Conservation (phyloP, 2,888 invertebrate genomes). For the Drosophila limbata region DNA sequence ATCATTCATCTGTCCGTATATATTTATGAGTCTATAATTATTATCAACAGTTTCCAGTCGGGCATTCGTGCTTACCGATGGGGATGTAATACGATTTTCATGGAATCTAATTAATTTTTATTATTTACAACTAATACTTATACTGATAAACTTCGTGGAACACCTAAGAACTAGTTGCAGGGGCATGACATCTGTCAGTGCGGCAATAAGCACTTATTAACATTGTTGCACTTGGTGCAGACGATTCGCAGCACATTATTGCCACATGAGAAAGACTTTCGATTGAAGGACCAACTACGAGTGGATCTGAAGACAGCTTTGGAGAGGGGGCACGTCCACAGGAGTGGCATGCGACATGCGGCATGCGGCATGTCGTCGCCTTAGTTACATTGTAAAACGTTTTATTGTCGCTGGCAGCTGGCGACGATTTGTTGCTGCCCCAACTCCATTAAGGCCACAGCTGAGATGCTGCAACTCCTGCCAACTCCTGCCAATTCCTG, state of each 20-base stretch:
- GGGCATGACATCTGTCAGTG: conserved; percentile 1
- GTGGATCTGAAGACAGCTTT: conserved; percentile 4
- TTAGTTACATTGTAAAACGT: conserved; percentile 79
- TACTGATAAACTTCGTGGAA: not conserved
- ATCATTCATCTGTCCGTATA: not conserved
- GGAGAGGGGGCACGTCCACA: not conserved
- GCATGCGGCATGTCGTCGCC: conserved; percentile 65
- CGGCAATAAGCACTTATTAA: conserved; percentile 31
- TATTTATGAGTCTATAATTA: not conserved
- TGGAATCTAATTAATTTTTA: too few species aligned
- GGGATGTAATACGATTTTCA: not conserved
- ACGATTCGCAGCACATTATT: conserved; percentile 71
- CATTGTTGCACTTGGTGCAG: conserved; percentile 54
- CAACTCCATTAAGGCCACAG: conserved; percentile 13
- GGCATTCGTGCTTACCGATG: too few species aligned
- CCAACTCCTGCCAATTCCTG: conserved; percentile 1
- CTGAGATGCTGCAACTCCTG: conserved; percentile 8
- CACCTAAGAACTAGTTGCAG: not conserved
- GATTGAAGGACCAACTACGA: conserved; percentile 6
- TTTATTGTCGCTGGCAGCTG: conserved; percentile 74
- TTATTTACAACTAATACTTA: not conserved
- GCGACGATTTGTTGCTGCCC: conserved; percentile 73
- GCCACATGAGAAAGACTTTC: conserved; percentile 60
- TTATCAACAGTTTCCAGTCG: not conserved
- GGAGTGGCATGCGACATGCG: conserved; percentile 11